phyloP scores from a whole-genome alignment of 2,888 invertebrate species.

The Pharmacophagus antenor region DNA sequence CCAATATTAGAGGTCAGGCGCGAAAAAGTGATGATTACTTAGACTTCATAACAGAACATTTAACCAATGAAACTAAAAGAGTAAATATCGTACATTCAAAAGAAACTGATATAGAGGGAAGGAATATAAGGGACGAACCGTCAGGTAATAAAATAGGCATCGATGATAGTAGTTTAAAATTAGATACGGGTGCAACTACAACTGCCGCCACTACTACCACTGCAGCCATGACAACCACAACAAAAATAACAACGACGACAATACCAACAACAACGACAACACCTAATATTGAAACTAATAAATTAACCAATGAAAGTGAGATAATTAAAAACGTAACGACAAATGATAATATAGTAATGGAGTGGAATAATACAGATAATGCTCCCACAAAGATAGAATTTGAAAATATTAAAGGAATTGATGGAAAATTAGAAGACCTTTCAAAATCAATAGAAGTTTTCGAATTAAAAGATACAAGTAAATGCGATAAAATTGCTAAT shows the following conservation, averaged over 20 bases:
- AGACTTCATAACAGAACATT: constrained; percentile 18
- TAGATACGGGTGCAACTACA: constrained; percentile 38
- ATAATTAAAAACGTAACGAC: constrained; percentile 31
- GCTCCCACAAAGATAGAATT: constrained; percentile 42
- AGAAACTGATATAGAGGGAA: constrained; percentile 36
- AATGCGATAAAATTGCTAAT: constrained; percentile 57
- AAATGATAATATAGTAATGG: constrained; percentile 49
- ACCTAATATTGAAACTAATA: constrained; percentile 33
- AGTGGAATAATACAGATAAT: constrained; percentile 44
- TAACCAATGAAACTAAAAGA: constrained; percentile 13
- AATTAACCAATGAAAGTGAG: constrained; percentile 35
- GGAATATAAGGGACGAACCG: constrained; percentile 56
- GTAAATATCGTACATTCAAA: constrained; percentile 11
- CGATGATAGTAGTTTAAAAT: constrained; percentile 43
- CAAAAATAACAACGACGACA: constrained; percentile 37
- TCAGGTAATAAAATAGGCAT: constrained; percentile 53
- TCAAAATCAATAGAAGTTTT: constrained; percentile 69
- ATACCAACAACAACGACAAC: constrained; percentile 39
- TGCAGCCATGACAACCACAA: constrained; percentile 32
- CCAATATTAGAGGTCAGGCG: constrained; percentile 11
- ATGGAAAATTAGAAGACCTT: constrained; percentile 70
- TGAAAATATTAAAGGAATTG: constrained; percentile 64
- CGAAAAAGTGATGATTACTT: constrained; percentile 15
- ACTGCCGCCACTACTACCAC: constrained; percentile 39
- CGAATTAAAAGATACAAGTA: constrained; percentile 65